Percentiles rank a stretch among this genome's conserved stretches.
phyloP scores from a whole-genome alignment of 1,140 invertebrate species.

The Platyura marginata region DNA sequence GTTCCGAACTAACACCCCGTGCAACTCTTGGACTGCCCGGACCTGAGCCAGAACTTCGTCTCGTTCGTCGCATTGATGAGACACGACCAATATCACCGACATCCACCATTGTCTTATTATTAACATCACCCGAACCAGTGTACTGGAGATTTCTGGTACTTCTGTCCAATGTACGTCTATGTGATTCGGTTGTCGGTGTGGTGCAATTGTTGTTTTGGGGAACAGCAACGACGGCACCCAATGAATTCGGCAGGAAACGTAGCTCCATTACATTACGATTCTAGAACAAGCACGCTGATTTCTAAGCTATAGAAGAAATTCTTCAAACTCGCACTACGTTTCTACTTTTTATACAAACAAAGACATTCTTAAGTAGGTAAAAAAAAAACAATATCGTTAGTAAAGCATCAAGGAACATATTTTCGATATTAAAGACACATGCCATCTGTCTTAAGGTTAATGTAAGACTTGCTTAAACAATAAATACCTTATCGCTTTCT shows the following conservation, averaged over 20 bases:
- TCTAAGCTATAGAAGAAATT: conserved; percentile 8
- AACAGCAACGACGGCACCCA: neutral
- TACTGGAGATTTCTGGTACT: conserved; percentile 14
- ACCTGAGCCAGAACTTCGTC: conserved; percentile 14
- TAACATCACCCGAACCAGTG: neutral
- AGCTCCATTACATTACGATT: conserved; percentile 25
- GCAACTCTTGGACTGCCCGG: conserved; percentile 20
- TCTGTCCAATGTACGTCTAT: conserved; percentile 15
- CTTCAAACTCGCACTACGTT: conserved; percentile 6
- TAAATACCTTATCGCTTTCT: conserved; percentile 23
- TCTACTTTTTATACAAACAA: conserved; percentile 1
- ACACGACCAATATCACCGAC: neutral
- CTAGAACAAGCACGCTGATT: conserved; percentile 20
- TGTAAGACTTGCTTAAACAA: too few species aligned
- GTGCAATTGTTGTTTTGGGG: conserved; percentile 3
- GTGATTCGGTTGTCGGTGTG: conserved; percentile 8
- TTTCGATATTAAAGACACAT: too few species aligned
- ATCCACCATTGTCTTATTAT: neutral
- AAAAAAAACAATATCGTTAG: too few species aligned
- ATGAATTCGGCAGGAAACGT: conserved; percentile 15
- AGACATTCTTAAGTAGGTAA: too few species aligned
- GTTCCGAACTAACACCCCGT: neutral
- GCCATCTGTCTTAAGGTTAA: too few species aligned
- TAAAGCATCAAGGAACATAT: too few species aligned
- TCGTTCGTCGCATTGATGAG: conserved; percentile 15